phyloP scores from a whole-genome alignment of 2,888 invertebrate genomes.

The Metopia argyrocephala region DNA sequence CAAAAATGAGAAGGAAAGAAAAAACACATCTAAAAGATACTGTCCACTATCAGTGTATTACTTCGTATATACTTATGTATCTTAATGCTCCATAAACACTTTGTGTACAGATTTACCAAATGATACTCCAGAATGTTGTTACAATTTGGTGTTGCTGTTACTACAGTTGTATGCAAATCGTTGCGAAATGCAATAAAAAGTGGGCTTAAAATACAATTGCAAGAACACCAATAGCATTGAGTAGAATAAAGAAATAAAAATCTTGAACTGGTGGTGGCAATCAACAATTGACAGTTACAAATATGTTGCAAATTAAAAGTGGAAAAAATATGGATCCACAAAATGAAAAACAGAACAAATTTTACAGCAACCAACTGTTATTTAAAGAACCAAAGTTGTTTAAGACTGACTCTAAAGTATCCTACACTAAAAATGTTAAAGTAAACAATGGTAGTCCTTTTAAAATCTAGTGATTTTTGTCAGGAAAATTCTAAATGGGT shows the following conservation, averaged over 20 bases:
- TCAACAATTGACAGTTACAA: conserved; percentile 67
- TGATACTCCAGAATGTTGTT: conserved; percentile 44
- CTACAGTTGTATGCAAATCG: conserved; percentile 37
- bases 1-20: neutral
- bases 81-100: conserved; percentile 57
- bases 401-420: no score
- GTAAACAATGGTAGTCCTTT: no score
- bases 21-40: neutral
- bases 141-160: conserved; percentile 15
- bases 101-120: conserved; percentile 58
- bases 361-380: conserved; percentile 42
- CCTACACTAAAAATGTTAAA: no score
- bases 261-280: conserved; percentile 57
- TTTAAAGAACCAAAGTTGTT: conserved; percentile 53
- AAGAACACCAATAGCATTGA: neutral
- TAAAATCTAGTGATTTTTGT: no score
- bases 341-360: neutral
- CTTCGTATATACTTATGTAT: conserved; percentile 24
- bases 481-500: no score
- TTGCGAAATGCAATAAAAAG: conserved; percentile 46
- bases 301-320: conserved; percentile 65
- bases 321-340: conserved; percentile 35
- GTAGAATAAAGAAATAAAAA: no score
- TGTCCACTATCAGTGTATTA: conserved; percentile 8
- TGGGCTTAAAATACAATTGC: conserved; percentile 42